These are phyloP conservation scores for Brachypalpus laphriformis DNA, from an alignment of 2,888 invertebrate genomes.

Conservation along the genomic window DNA sequence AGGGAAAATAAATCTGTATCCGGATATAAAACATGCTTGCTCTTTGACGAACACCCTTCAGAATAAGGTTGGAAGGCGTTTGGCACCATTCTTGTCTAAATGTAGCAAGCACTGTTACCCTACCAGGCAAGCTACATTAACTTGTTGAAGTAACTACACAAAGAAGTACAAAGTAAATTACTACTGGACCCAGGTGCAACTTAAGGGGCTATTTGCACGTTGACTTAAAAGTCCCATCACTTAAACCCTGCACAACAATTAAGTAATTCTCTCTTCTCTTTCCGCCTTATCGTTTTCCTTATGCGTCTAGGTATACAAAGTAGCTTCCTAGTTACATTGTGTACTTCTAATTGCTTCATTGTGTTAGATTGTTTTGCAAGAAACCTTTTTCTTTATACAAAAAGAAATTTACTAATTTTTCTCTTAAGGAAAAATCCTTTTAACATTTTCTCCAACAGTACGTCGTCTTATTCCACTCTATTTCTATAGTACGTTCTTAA, in stretches of 20 bases:
- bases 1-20: too few species aligned
- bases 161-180: neutral
- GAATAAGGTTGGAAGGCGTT: too few species aligned
- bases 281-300: neutral
- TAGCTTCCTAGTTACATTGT: constrained; percentile 54
- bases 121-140: neutral
- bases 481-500: neutral
- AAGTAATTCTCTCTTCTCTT: neutral
- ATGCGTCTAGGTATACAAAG: constrained; percentile 1
- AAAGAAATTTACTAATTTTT: constrained; percentile 4
- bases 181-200: neutral
- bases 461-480: neutral
- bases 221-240: neutral
- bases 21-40: too few species aligned
- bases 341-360: constrained; percentile 62
- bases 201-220: neutral
- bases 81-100: too few species aligned
- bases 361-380: constrained; percentile 8
- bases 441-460: too few species aligned
- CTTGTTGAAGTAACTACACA: neutral
- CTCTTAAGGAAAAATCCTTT: neutral
- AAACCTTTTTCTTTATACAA: neutral
- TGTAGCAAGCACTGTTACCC: too few species aligned
- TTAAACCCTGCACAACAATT: neutral
- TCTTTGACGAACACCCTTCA: too few species aligned